Evolutionary conservation across 2,797 vertebrate species (phyloP).

Genomic region (Ctenopoma kingsleyae): DNA sequence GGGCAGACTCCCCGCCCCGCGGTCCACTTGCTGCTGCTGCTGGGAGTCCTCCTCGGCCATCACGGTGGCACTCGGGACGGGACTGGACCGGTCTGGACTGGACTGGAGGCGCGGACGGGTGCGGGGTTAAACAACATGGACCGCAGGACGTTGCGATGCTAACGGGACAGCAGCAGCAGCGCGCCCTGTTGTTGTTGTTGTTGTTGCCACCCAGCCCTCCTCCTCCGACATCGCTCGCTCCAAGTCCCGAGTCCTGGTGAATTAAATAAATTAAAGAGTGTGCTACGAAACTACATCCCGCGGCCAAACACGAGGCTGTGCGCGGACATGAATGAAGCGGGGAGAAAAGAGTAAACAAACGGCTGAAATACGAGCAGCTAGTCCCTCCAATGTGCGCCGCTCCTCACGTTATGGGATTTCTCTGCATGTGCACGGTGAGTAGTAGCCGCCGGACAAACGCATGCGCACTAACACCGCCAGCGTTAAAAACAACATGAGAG

Average conservation of each 20-base stretch:
- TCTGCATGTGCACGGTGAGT: slow-evolving; percentile 70
- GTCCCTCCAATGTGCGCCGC: slow-evolving; percentile 45
- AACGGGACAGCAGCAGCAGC: slow-evolving; percentile 69
- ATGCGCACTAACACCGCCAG: slow-evolving; percentile 60
- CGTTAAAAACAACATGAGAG: slow-evolving; percentile 66
- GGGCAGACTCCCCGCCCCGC: slow-evolving; percentile 84
- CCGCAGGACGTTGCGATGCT: slow-evolving; percentile 61
- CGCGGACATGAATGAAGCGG: slow-evolving; percentile 12
- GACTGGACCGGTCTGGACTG: slow-evolving; percentile 41
- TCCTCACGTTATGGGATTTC: slow-evolving; percentile 67
- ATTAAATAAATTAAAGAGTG: background rate
- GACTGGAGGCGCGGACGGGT: slow-evolving; percentile 32
- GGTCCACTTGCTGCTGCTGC: slow-evolving; percentile 76
- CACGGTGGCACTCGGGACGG: slow-evolving; percentile 64
- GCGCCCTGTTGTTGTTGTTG: slow-evolving; percentile 70
- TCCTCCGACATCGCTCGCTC: slow-evolving; percentile 67
- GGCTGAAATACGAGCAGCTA: slow-evolving; percentile 37
- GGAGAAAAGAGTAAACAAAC: slow-evolving; percentile 17
- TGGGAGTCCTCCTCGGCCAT: slow-evolving; percentile 90
- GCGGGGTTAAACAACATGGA: slow-evolving; percentile 59
- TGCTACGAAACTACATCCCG: slow-evolving; percentile 6
- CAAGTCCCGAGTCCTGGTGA: slow-evolving; percentile 36
- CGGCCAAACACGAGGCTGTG: background rate
- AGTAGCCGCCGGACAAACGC: slow-evolving; percentile 57
- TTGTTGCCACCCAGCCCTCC: slow-evolving; percentile 51